Percentiles rank a stretch among this genome's conserved stretches.
These are phyloP conservation scores for Hetaerina titia DNA, from an alignment of 2,888 invertebrate species.

Conservation along the genomic window DNA sequence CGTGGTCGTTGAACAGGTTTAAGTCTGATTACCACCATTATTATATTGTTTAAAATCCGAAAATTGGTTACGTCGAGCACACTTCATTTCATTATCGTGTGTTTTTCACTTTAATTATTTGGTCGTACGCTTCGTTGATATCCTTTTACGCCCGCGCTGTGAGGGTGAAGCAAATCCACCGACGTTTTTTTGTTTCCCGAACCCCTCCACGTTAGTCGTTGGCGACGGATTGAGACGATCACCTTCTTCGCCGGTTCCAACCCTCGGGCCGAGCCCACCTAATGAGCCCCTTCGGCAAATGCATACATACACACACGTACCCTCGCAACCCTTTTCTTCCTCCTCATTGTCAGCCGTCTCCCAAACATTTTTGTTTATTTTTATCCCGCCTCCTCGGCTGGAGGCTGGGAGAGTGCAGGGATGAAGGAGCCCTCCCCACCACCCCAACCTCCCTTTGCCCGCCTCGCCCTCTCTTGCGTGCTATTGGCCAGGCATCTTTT, in stretches of 20 bases:
- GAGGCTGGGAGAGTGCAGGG: slow-evolving; percentile 21
- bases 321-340: not conserved
- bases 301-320: not conserved
- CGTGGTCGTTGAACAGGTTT: not conserved
- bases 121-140: no score
- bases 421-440: not conserved
- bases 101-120: no score
- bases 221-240: not conserved
- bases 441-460: no score
- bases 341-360: not conserved
- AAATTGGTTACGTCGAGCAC: no score
- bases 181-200: not conserved
- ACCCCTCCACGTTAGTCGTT: not conserved
- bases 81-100: no score
- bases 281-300: not conserved
- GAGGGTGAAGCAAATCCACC: no score
- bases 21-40: no score
- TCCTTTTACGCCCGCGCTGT: no score
- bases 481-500: slow-evolving; percentile 32
- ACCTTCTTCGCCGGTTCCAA: not conserved
- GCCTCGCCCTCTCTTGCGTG: not conserved
- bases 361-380: slow-evolving; percentile 42
- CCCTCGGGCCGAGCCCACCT: not conserved
- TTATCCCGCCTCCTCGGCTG: slow-evolving; percentile 38
- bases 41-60: no score